Evolutionary conservation across 1,140 invertebrate species (phyloP), one percentile per base, ranked within the genome.

Genomic region (Condylostylus longicornis): DNA sequence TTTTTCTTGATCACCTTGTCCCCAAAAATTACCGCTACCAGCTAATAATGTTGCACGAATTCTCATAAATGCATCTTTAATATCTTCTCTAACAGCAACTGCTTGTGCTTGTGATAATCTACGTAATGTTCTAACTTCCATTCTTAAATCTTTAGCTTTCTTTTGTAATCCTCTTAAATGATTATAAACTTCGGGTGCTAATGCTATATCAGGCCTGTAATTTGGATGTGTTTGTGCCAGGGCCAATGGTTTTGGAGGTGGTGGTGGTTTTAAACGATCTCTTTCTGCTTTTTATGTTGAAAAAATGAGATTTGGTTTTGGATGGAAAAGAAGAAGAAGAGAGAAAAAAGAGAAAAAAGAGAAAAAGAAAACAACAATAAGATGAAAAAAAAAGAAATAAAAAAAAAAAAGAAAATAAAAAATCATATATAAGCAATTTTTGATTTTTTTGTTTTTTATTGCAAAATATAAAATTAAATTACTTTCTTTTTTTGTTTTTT

Each of bases 61-160:
- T 38, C 83, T 80, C 40, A 86, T 79, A 49, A 85, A 85, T 8
- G 86, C 82, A 42, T 93, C 88, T 42, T 82, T 72, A 37, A 97
- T 86, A 38, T 86, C 79, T 57, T 96, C 89, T 22, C 84, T 71
- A 40, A 95, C 83, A 14, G 82, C 79, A 38, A 89, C 82, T 1
- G 86, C 80, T 54, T 95, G 89, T 1, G 87, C 74, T 56, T 93
- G 80, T 3, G 90, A 90, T 54, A 91, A 79, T 12, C 88, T 71
- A 3, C 89, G 69, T 17, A 97, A 63, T 50, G 86, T 85, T 30
- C 54, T 71, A 38, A 95, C 78, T 66, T 97, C 91, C 42, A 80
- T 74, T 38, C 82, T 69, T 13, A 96, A 67, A 59, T 93, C 87
- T 52, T 83, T 87, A 6, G 87, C 82, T 55, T 87, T 85, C 54